Base-by-base conservation (phyloP, 2,797 vertebrate genomes). In the Acropternis orthonyx region DNA sequence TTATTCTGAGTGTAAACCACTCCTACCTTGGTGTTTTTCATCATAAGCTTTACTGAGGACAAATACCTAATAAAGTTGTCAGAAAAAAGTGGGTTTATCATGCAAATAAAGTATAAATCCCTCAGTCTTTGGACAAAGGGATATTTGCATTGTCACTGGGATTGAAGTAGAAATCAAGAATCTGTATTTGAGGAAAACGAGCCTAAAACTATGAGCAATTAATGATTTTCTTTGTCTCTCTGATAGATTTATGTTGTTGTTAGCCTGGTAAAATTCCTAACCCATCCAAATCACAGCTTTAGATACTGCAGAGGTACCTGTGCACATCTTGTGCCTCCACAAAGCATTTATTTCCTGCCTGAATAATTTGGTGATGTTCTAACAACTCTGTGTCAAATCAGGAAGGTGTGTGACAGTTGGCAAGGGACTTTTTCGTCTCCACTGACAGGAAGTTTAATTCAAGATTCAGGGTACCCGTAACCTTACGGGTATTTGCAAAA, bases 401-500 rank as follows among this genome's bases (percentile, higher is more conserved):
- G 75, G 62, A 80, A 62, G 22, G 22, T 52, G 14, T 0, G 1
- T 83, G 81, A 55, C 41, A 58, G n/a, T 62, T 1, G 0, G 21
- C 26, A 75, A 34, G 58, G 54, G 56, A 36, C 62, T 58, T 83
- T 75, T 41, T 72, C 12, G 44, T 48, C 81, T 80, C 56, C 49
- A 72, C 37, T 72, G 81, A 63, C 41, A 68, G 61, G 46, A 91
- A 65, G n/a, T 85, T 89, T 36, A 68, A 62, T 83, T 72, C 46
- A n/a, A 30, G 28, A 24, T 32, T 22, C 22, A 10, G 24, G 7
- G 22, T 37, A 15, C 16, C n/a, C 30, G 9, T 34, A 22, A 55
- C 27, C n/a, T 62, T 46, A 51, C 0, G 2, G 20, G 18, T 58
- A 10, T 77, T 94, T 92, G 48, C 39, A 49, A 46, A 75, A 78